Evolutionary conservation across 2,113 vertebrate genomes (phyloP).

Genomic region (Phalacrocorax aristotelis): DNA sequence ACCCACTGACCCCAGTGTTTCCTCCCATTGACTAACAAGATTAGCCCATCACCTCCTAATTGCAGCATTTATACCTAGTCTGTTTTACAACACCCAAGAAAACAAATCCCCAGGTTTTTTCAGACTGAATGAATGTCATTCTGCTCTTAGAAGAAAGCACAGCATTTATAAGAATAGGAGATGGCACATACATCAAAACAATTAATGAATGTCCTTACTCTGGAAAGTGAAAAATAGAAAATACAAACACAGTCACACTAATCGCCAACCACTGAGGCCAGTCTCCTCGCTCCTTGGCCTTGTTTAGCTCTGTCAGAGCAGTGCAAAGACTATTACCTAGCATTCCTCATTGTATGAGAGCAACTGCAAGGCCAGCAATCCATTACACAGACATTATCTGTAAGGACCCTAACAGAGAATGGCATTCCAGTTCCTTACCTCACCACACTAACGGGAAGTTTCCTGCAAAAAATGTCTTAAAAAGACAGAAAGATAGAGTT

Average conservation of each 20-base stretch:
- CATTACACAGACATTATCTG: background rate
- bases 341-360: background rate
- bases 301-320: background rate
- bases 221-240: background rate
- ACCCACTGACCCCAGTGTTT: background rate
- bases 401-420: background rate
- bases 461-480: background rate
- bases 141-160: background rate
- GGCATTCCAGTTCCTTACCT: background rate
- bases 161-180: background rate
- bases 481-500: background rate
- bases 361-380: background rate
- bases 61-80: background rate
- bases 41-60: conserved; percentile 22
- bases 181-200: background rate
- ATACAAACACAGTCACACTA: background rate
- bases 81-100: background rate
- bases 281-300: rapidly evolving
- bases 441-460: background rate
- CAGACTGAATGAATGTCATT: background rate
- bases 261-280: background rate
- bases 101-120: conserved; percentile 13
- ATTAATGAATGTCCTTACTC: background rate
- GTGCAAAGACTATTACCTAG: background rate
- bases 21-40: conserved; percentile 14